A percentile compares a stretch with the other conserved stretches of the same genome.
These are phyloP conservation scores for Triplophysa yarkandensis DNA, from an alignment of 2,797 vertebrate genomes.

Conservation along the genomic window DNA sequence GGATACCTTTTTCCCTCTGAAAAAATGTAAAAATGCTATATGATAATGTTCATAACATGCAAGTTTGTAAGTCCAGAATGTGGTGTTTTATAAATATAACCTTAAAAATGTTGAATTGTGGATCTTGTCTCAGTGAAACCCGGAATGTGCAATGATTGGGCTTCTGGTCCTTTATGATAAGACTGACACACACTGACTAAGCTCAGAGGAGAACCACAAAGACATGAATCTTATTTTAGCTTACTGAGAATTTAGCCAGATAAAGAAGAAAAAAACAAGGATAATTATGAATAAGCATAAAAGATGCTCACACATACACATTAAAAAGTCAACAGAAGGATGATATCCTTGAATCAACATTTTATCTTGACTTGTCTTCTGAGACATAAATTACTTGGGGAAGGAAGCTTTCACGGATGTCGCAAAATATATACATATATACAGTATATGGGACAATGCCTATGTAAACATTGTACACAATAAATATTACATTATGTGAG, in stretches of 20 bases:
- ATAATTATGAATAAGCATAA: too few relatives aligned
- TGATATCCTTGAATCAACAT: too few relatives aligned
- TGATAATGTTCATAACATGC: not conserved
- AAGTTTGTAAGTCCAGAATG: not conserved
- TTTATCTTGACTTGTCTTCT: too few relatives aligned
- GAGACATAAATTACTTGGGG: too few relatives aligned
- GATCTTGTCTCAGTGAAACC: conserved; percentile 12
- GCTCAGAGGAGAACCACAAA: conserved; percentile 22
- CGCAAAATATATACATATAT: too few relatives aligned
- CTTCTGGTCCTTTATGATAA: conserved; percentile 53
- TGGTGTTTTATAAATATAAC: too few relatives aligned
- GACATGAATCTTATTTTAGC: not conserved
- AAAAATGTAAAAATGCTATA: not conserved
- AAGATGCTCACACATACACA: too few relatives aligned
- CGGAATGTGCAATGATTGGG: conserved; percentile 38
- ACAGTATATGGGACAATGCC: too few relatives aligned
- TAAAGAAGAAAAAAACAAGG: not conserved
- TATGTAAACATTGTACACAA: too few relatives aligned
- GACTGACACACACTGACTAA: conserved; percentile 47
- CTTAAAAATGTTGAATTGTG: conserved; percentile 1
- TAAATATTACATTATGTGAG: too few relatives aligned
- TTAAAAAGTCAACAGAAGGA: too few relatives aligned
- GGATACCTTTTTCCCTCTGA: conserved; percentile 25
- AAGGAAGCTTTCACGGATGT: too few relatives aligned
- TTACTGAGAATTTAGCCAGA: conserved; percentile 18